Percentiles rank a stretch among this genome's conserved stretches.
Evolutionary conservation across 2,797 vertebrate genomes (phyloP).

Genomic region (Tokudaia tokunoshimensis): DNA sequence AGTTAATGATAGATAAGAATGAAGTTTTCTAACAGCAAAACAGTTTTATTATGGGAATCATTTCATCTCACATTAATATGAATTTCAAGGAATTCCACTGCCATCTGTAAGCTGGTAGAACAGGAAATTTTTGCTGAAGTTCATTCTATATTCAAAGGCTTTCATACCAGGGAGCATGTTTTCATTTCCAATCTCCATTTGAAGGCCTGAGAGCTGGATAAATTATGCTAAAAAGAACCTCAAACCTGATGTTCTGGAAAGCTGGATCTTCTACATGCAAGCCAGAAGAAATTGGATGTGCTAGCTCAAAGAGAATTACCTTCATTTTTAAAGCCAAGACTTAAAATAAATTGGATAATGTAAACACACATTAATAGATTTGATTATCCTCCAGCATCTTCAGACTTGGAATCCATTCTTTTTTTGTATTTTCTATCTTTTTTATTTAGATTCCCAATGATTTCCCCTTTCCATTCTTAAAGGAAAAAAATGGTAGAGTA

Average conservation of each 20-base stretch:
- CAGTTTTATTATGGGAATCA: not conserved
- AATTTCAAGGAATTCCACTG: not conserved
- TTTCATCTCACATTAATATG: not conserved
- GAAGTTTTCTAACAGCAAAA: not conserved
- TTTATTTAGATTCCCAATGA: no score
- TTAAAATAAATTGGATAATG: not conserved
- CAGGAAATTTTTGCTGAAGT: not conserved
- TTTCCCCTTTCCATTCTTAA: not conserved
- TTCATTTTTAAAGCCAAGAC: not conserved
- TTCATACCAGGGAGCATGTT: not conserved
- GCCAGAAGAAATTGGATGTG: not conserved
- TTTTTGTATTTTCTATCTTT: no score
- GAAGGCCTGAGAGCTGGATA: not conserved
- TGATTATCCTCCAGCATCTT: not conserved
- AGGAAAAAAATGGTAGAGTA: not conserved
- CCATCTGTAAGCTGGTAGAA: not conserved
- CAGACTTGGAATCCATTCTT: not conserved
- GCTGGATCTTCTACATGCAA: no score
- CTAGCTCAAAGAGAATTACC: not conserved
- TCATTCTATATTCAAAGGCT: not conserved
- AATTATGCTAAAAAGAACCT: rapidly evolving
- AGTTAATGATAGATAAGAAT: not conserved
- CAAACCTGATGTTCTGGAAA: not conserved
- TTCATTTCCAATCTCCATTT: no score
- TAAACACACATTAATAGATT: not conserved